Percentiles rank a stretch among this genome's conserved stretches.
Evolutionary conservation across 2,797 vertebrate genomes (phyloP).

Genomic region (Rhinogobio ventralis): DNA sequence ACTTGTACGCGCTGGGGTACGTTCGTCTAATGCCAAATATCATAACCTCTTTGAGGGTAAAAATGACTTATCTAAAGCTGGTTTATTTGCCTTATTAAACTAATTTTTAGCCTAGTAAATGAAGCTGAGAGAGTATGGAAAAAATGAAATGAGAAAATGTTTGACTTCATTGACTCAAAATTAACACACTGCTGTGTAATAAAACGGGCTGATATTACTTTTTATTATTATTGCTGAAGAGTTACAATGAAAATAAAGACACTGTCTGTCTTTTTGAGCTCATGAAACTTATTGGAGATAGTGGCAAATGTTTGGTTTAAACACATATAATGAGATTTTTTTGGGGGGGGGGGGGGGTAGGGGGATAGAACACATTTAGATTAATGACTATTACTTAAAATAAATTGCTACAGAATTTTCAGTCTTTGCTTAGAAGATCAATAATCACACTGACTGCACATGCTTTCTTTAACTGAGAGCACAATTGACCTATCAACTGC

Average conservation of each 20-base stretch:
- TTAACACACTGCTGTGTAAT: slow-evolving; percentile 27
- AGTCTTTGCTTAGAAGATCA: slow-evolving; percentile 52
- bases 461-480: slow-evolving; percentile 71
- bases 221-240: slow-evolving; percentile 39
- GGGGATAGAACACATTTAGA: background rate
- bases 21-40: slow-evolving; percentile 67
- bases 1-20: slow-evolving; percentile 68
- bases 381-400: slow-evolving; percentile 22
- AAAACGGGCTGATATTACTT: slow-evolving; percentile 15
- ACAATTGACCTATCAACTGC: slow-evolving; percentile 69
- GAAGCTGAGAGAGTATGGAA: slow-evolving; percentile 35
- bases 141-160: slow-evolving; percentile 39
- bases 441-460: slow-evolving; percentile 47
- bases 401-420: slow-evolving; percentile 9
- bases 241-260: slow-evolving; percentile 20
- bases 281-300: slow-evolving; percentile 37
- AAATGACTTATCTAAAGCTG: slow-evolving; percentile 64
- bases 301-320: slow-evolving; percentile 7
- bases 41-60: slow-evolving; percentile 70
- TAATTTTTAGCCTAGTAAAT: slow-evolving; percentile 60
- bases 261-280: slow-evolving; percentile 14
- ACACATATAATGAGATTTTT: background rate
- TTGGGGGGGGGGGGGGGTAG: background rate
- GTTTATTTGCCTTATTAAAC: slow-evolving; percentile 63
- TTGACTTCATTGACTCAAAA: slow-evolving; percentile 37